A percentile compares a stretch with the other conserved stretches of the same genome.
Evolutionary conservation across 2,797 vertebrate genomes (phyloP).

Genomic region (Schizopygopsis pylzovi): DNA sequence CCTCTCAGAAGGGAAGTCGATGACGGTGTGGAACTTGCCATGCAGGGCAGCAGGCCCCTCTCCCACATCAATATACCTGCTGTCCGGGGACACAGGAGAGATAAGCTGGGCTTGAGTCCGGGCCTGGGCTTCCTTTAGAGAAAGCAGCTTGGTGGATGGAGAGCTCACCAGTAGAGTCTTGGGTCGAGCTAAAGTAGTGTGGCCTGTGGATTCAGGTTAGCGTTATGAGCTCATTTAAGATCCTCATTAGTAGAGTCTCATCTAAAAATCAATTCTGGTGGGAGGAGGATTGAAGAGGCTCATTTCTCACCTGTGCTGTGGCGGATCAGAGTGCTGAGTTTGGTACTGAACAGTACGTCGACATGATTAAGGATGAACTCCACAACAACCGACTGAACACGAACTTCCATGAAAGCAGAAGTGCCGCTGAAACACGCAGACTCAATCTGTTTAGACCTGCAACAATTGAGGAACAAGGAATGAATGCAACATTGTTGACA

Average conservation of each 20-base stretch:
- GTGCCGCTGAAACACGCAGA: conserved; percentile 97
- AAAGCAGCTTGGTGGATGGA: conserved; percentile 94
- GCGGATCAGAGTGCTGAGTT: conserved; percentile 89
- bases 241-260: conserved; percentile 6
- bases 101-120: conserved; percentile 90
- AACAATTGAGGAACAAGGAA: conserved; percentile 50
- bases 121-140: conserved; percentile 95
- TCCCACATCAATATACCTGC: conserved; percentile 96
- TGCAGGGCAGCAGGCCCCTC: conserved; percentile 93
- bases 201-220: conserved; percentile 76
- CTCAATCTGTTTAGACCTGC: conserved; percentile 96
- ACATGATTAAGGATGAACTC: conserved; percentile 98
- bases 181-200: conserved; percentile 88
- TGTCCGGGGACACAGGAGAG: conserved; percentile 89
- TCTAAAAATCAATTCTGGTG: conserved; percentile 10
- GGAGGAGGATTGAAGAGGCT: neutral
- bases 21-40: conserved; percentile 95
- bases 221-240: conserved; percentile 38
- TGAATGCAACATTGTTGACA: neutral
- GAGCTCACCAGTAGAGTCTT: conserved; percentile 95
- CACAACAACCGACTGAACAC: conserved; percentile 97
- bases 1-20: conserved; percentile 94
- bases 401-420: conserved; percentile 97
- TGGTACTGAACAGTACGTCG: conserved; percentile 93
- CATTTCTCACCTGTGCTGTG: conserved; percentile 86